phyloP scores from a whole-genome alignment of 2,888 invertebrate species.

The Nesidiocoris tenuis region DNA sequence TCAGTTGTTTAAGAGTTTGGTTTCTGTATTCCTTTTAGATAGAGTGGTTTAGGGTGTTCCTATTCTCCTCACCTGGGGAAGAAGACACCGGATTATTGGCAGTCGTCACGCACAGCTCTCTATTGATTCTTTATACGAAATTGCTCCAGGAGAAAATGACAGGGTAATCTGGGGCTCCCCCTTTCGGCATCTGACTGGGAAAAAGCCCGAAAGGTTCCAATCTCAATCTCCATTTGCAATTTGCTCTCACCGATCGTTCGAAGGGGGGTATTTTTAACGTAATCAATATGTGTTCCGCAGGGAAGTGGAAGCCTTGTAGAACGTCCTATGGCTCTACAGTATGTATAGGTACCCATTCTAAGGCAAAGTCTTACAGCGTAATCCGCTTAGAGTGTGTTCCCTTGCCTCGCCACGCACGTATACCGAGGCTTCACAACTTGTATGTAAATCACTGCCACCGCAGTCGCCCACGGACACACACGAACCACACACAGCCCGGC shows the following conservation, averaged over 20 bases:
- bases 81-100: conserved; percentile 33
- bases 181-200: not conserved
- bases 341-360: not conserved
- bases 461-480: not conserved
- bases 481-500: not conserved
- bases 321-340: not conserved
- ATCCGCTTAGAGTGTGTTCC: conserved; percentile 39
- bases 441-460: conserved; percentile 27
- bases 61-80: conserved; percentile 2
- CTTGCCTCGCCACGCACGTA: conserved; percentile 9
- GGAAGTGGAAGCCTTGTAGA: not conserved
- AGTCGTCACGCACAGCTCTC: conserved; percentile 30
- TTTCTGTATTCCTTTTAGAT: not conserved
- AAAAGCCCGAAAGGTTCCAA: conserved; percentile 8
- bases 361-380: conserved; percentile 22
- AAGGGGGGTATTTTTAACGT: conserved; percentile 15
- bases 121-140: conserved; percentile 35
- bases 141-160: conserved; percentile 32
- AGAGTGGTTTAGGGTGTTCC: conserved; percentile 34
- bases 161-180: conserved; percentile 20
- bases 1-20: not conserved
- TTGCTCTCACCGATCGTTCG: not conserved
- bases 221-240: conserved; percentile 40
- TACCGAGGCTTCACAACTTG: not conserved
- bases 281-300: conserved; percentile 19